Percentiles rank a stretch among this genome's conserved stretches.
Evolutionary conservation across 1,140 invertebrate species (phyloP).

Genomic region (Semibalanus balanoides): DNA sequence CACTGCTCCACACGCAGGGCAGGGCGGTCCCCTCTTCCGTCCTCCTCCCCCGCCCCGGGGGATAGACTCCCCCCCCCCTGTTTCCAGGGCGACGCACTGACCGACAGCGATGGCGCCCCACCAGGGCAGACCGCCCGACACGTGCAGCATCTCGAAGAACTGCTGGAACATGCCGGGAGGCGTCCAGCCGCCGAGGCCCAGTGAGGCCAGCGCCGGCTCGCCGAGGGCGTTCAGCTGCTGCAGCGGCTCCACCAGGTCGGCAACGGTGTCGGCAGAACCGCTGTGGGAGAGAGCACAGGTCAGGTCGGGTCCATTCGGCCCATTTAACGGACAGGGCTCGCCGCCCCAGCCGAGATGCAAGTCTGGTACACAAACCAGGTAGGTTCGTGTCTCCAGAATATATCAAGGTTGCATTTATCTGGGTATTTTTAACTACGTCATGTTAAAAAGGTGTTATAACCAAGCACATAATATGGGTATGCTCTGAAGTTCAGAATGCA

Average conservation of each 20-base stretch:
- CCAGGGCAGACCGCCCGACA: constrained; percentile 65
- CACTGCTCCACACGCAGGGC: no score
- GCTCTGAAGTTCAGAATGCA: no score
- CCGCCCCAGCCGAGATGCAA: no score
- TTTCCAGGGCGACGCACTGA: constrained; percentile 31
- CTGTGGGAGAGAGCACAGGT: not conserved
- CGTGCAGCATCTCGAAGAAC: constrained; percentile 64
- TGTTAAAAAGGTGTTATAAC: no score
- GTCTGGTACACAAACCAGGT: no score
- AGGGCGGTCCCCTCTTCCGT: no score
- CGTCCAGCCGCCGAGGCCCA: constrained; percentile 60
- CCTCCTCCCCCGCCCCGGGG: not conserved
- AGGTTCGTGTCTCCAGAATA: no score
- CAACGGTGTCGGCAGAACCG: not conserved
- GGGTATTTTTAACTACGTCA: no score
- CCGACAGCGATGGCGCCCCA: constrained; percentile 65
- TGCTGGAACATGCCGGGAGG: constrained; percentile 67
- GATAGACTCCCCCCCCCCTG: not conserved
- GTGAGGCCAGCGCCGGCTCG: constrained; percentile 57
- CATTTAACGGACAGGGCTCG: no score
- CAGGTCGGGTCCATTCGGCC: no score
- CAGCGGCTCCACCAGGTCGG: constrained; percentile 1
- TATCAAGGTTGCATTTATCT: no score
- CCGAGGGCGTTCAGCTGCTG: constrained; percentile 33
- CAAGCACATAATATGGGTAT: no score